Conservation (phyloP, 2,888 invertebrate genomes). For the Cheilosia pagana region DNA sequence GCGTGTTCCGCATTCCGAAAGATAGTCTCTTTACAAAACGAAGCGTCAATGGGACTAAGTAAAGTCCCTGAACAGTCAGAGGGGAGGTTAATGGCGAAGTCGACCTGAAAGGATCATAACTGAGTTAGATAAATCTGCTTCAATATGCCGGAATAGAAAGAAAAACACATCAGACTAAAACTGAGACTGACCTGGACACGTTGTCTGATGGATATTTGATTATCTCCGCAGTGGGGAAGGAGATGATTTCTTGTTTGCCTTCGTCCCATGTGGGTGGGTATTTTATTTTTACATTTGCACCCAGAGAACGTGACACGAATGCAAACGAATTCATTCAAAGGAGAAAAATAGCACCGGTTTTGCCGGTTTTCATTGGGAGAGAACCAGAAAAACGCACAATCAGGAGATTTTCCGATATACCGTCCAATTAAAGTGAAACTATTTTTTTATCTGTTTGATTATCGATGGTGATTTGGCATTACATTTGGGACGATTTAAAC, state of each 20-base stretch:
- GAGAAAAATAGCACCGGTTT: neutral
- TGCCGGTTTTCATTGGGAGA: neutral
- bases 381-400: slow-evolving; percentile 9
- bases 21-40: neutral
- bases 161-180: neutral
- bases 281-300: slow-evolving; percentile 48
- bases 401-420: slow-evolving; percentile 31
- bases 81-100: neutral
- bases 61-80: neutral
- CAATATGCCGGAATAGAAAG: neutral
- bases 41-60: neutral
- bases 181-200: neutral
- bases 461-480: slow-evolving; percentile 27
- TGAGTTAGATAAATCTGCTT: slow-evolving; percentile 13
- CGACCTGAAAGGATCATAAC: slow-evolving; percentile 3
- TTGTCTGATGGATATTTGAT: slow-evolving; percentile 27
- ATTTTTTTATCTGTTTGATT: slow-evolving; percentile 20
- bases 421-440: slow-evolving; percentile 43
- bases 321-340: slow-evolving; percentile 17
- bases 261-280: neutral
- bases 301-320: slow-evolving; percentile 46
- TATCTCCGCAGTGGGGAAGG: neutral
- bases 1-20: neutral
- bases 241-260: neutral
- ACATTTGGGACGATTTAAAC: neutral